Base-by-base conservation (phyloP, 2,797 vertebrate species). In the Danionella dracula region DNA sequence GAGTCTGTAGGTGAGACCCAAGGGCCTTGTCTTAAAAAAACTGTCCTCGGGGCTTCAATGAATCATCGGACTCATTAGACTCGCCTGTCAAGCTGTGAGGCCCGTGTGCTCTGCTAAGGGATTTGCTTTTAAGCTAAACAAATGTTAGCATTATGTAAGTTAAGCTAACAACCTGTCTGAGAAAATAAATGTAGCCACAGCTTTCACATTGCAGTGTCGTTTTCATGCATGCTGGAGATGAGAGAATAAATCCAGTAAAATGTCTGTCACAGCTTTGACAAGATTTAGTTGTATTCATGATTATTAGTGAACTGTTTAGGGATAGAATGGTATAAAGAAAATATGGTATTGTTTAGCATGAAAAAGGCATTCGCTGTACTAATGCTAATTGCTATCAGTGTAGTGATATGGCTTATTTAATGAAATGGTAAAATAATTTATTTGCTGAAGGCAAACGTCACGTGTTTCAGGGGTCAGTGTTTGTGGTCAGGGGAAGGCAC, bases 61-160 rank as follows among this genome's bases (percentile, higher is more conserved):
- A 91, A 91, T 92, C 88, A 90, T 80, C 80, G 79, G 79, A 85
- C 86, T 90, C 88, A 89, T 90, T 91, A 86, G 90, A 89, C 92
- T 90, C 87, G 87, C 86, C 90, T 91, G 92, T 87, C 85, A 78
- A 84, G 83, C 72, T 86, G 84, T 82, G 87, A 83, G 82, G 85
- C 80, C 86, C 77, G 85, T 87, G 84, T 87, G 84, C 89, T 90
- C 90, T 89, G 89, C 87, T 71, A 68, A 73, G 82, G 80, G 84
- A 84, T 87, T 83, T 86, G 71, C 78, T 78, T 76, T 74, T 76
- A 71, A 68, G 67, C 72, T 73, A 76, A 76, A 76, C 74, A 73
- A 70, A 71, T 77, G 78, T 78, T 80, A 77, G 70, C 66, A 62
- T 71, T 70, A 73, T 72, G 63, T 73, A 70, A 68, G 74, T 74